Conservation (phyloP, 2,888 invertebrate species). For the Agrochola macilenta region DNA sequence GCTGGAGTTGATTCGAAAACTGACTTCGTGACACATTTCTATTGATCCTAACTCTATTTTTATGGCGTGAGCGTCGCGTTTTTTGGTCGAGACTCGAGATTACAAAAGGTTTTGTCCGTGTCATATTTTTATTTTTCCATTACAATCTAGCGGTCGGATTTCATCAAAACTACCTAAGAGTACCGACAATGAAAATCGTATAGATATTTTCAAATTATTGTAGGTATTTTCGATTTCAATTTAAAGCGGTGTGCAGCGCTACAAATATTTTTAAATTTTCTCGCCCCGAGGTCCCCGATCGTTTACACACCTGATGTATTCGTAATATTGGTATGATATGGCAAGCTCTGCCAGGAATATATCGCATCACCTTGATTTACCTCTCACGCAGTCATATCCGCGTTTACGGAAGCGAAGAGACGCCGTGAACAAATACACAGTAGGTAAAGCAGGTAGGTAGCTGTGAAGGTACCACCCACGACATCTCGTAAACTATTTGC, state of each 20-base stretch:
- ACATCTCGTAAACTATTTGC: conserved; percentile 38
- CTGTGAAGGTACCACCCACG: conserved; percentile 5
- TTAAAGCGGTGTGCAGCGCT: not conserved
- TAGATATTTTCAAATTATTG: not conserved
- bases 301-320: conserved; percentile 27
- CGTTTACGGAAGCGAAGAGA: conserved; percentile 35
- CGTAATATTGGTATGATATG: not conserved
- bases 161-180: not conserved
- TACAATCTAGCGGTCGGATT: not conserved
- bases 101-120: not conserved
- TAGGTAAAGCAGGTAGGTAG: not conserved
- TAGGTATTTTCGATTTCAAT: not conserved
- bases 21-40: conserved; percentile 60
- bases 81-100: conserved; percentile 3
- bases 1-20: conserved; percentile 53
- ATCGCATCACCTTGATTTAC: conserved; percentile 35
- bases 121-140: conserved; percentile 5
- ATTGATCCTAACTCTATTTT: conserved; percentile 60
- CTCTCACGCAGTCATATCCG: conserved; percentile 18
- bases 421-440: conserved; percentile 5
- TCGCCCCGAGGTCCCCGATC: not conserved
- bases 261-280: conserved; percentile 15
- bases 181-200: conserved; percentile 6
- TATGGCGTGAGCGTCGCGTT: conserved; percentile 30
- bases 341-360: not conserved